Base-by-base conservation (phyloP, 2,797 vertebrate genomes). In the Anguilla marmorata region DNA sequence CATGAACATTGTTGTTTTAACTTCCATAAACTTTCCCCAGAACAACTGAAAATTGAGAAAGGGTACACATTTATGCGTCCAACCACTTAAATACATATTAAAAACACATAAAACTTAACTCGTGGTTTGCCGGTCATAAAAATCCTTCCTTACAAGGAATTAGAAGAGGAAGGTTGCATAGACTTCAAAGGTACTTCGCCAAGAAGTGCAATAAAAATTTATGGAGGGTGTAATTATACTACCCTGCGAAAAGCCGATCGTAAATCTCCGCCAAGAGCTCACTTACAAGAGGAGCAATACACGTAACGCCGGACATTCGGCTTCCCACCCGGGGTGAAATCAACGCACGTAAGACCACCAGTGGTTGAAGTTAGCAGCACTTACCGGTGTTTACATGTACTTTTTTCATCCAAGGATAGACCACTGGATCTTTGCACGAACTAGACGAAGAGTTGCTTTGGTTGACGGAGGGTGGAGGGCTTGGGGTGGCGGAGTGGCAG, bases 181-280 rank as follows among this genome's bases (percentile, higher is more conserved):
- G 96, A 98, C 97, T 97, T 98, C 97, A 98, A 98, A 98, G 97
- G 97, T 96, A 95, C 96, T 95, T 95, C 95, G 96, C 97, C 95
- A 96, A 98, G 97, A 95, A 97, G 97, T 95, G 98, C 96, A 96
- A 98, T 99, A 98, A 99, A 99, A 98, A 98, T 99, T 98, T 99
- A 99, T 99, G 98, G 97, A 96, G 97, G 98, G 96, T 99, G 98
- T 99, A 99, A 99, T 99, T 98, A 98, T 98, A 97, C 96, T 97
- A 96, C 97, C 97, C 96, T 95, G 97, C 97, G 98, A 98, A 98
- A 97, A 97, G 96, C 95, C 95, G 97, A 95, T 96, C 97, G 97
- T 99, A 99, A 99, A 99, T 99, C 98, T 98, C 94, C 92, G 92
- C 95, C 96, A 96, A 97, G 95, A 96, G 96, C 96, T 96, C 95